phyloP scores from a whole-genome alignment of 2,113 vertebrate species.

The Rousettus leschenaultii region DNA sequence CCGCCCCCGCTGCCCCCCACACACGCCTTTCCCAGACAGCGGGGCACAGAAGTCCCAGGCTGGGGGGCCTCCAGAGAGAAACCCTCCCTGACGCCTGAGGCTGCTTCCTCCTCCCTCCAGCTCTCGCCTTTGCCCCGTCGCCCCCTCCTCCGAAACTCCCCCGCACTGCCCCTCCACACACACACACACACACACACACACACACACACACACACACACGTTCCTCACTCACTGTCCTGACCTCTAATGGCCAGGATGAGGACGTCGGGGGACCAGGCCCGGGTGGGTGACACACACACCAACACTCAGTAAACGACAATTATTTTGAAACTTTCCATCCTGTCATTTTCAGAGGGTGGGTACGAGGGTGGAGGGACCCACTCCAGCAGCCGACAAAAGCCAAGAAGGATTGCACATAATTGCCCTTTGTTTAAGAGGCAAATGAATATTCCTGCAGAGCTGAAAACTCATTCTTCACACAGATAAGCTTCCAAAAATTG shows the following conservation, averaged over 20 bases:
- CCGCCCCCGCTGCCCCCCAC: background rate
- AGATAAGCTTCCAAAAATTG: conserved; percentile 32
- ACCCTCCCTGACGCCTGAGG: background rate
- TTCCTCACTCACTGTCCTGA: background rate
- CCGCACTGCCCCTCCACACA: background rate
- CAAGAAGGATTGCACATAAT: accelerated
- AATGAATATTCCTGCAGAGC: background rate
- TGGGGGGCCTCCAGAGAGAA: background rate
- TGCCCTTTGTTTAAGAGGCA: background rate
- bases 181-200: background rate
- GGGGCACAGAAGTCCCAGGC: background rate
- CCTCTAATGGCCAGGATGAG: background rate
- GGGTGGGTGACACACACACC: background rate
- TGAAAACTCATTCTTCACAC: background rate
- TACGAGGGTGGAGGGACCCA: background rate
- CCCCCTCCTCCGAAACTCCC: too few relatives aligned
- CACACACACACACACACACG: background rate
- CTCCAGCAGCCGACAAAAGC: accelerated
- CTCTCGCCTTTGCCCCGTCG: background rate
- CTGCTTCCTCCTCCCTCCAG: background rate
- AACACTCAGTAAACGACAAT: background rate
- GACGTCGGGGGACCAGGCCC: background rate
- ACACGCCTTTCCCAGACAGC: background rate
- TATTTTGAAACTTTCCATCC: background rate
- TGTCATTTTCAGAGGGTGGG: accelerated